These are phyloP conservation scores for Drosophila mulleri DNA, from an alignment of 2,888 invertebrate species.

Conservation along the genomic window DNA sequence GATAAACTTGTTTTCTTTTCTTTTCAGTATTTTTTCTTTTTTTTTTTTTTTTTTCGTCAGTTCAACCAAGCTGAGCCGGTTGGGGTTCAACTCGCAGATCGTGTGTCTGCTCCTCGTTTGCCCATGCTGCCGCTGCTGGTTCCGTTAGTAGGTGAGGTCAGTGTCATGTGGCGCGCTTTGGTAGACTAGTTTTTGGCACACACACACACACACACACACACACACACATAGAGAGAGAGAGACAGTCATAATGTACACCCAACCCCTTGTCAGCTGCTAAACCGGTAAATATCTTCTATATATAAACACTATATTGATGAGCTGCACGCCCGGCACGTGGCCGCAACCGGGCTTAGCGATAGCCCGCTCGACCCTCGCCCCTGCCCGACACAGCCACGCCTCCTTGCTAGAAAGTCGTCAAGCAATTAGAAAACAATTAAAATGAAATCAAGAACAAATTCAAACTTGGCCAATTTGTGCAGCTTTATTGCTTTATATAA, in stretches of 20 bases:
- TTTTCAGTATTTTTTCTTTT: background rate
- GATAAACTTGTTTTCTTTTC: conserved; percentile 71
- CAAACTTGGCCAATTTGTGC: conserved; percentile 31
- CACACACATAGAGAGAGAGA: background rate
- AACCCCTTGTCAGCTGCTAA: conserved; percentile 21
- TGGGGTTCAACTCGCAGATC: conserved; percentile 46
- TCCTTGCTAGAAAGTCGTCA: conserved; percentile 36
- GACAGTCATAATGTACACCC: conserved; percentile 13
- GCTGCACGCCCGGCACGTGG: conserved; percentile 49
- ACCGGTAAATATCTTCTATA: conserved; percentile 43
- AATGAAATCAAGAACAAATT: conserved; percentile 51
- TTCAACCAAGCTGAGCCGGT: conserved; percentile 53
- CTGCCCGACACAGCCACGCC: background rate
- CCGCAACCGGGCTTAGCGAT: conserved; percentile 1
- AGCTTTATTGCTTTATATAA: conserved; percentile 12
- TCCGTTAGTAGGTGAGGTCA: conserved; percentile 83
- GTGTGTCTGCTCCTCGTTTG: conserved; percentile 29
- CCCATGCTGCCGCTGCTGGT: conserved; percentile 37
- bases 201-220: conserved; percentile 20
- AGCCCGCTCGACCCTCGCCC: background rate
- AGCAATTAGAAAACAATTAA: conserved; percentile 77
- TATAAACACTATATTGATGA: conserved; percentile 38
- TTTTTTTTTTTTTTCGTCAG: conserved; percentile 44
- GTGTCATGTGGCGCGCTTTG: conserved; percentile 78
- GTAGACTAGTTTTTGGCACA: conserved; percentile 75